phyloP scores from a whole-genome alignment of 2,888 invertebrate genomes.

The Eubasilissa splendida region DNA sequence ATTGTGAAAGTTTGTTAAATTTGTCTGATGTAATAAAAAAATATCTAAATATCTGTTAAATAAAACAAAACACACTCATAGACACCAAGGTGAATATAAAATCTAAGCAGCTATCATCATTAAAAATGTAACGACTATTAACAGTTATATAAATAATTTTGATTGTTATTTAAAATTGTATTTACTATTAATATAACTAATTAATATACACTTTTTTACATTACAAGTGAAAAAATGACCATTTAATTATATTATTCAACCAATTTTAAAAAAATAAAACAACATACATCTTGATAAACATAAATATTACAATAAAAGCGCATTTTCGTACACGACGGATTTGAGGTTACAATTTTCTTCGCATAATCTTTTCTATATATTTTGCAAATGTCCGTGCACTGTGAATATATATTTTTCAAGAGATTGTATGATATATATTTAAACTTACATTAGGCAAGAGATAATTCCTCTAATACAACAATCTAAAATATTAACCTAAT shows the following conservation, averaged over 20 bases:
- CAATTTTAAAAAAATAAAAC: background rate
- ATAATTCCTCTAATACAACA: background rate
- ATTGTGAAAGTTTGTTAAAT: too few relatives aligned
- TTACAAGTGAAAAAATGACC: background rate
- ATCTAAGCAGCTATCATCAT: too few relatives aligned
- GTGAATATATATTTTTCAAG: background rate
- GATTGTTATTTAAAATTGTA: background rate
- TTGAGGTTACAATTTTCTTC: conserved; percentile 3
- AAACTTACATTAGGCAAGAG: background rate
- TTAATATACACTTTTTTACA: background rate
- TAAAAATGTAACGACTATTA: background rate
- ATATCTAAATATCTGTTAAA: too few relatives aligned
- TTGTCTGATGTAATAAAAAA: too few relatives aligned
- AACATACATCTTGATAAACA: background rate
- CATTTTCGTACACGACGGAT: background rate
- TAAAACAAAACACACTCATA: too few relatives aligned
- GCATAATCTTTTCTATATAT: background rate
- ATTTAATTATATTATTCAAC: background rate
- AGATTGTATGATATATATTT: background rate
- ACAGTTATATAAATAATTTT: background rate
- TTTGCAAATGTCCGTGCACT: background rate
- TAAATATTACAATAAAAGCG: background rate
- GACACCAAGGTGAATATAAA: too few relatives aligned
- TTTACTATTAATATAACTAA: background rate
- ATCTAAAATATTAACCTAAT: background rate